Evolutionary conservation across 2,797 vertebrate genomes (phyloP).

Genomic region (Sternarchorhynchus goeldii): DNA sequence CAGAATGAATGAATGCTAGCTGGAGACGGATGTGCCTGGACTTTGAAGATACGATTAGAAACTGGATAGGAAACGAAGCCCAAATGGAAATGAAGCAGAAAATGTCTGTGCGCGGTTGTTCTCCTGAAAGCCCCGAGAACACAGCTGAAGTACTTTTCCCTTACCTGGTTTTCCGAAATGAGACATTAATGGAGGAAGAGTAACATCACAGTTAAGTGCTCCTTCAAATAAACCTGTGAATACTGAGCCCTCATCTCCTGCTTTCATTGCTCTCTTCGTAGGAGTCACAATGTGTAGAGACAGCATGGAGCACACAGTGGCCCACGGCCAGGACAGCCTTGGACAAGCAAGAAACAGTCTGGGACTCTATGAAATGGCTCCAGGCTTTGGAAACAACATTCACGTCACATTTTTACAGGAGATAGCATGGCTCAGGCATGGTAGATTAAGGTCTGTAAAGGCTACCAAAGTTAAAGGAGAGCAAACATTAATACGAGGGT

Average conservation of each 20-base stretch:
- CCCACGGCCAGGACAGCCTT: neutral
- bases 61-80: neutral
- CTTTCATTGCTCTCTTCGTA: neutral
- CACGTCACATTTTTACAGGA: conserved; percentile 1
- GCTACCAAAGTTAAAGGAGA: conserved; percentile 10
- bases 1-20: conserved; percentile 19
- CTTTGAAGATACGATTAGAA: conserved; percentile 32
- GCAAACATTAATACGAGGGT: conserved; percentile 12
- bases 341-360: conserved; percentile 5
- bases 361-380: neutral
- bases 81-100: conserved; percentile 13
- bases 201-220: conserved; percentile 63
- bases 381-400: conserved; percentile 11
- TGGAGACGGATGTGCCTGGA: conserved; percentile 36
- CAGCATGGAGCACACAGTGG: conserved; percentile 19
- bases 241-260: neutral
- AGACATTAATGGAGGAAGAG: conserved; percentile 45
- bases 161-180: conserved; percentile 32
- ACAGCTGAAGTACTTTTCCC: conserved; percentile 26
- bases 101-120: neutral
- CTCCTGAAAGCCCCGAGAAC: too few species aligned
- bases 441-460: neutral
- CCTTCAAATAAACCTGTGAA: conserved; percentile 13
- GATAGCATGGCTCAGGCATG: neutral
- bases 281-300: conserved; percentile 2